Conservation (phyloP, 2,888 invertebrate species). For the Andrena fulva region DNA sequence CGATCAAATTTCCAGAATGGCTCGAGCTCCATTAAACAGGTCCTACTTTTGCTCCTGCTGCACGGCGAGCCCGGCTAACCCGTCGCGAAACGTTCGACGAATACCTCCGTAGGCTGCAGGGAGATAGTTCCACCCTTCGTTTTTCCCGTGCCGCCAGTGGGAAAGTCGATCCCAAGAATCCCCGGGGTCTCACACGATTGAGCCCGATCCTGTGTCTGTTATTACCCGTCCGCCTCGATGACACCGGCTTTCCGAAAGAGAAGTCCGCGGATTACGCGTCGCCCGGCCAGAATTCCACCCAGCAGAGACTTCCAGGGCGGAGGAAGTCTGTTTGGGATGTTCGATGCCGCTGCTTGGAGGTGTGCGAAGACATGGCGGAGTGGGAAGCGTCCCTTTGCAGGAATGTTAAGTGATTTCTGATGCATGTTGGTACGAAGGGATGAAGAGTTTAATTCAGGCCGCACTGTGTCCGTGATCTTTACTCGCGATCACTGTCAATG, state of each 20-base stretch:
- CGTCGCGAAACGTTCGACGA: slow-evolving; percentile 74
- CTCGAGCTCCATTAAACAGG: slow-evolving; percentile 80
- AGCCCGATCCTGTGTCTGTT: slow-evolving; percentile 62
- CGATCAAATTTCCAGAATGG: slow-evolving; percentile 82
- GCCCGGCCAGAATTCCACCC: not conserved
- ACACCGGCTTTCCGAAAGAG: slow-evolving; percentile 48
- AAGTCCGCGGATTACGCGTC: slow-evolving; percentile 23
- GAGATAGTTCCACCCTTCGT: slow-evolving; percentile 58
- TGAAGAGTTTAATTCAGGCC: too few species aligned
- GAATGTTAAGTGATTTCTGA: too few species aligned
- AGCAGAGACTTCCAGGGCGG: not conserved
- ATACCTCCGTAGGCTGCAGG: slow-evolving; percentile 60
- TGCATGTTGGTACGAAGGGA: too few species aligned
- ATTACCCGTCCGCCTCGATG: slow-evolving; percentile 46
- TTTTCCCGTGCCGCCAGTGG: slow-evolving; percentile 44
- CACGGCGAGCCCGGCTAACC: slow-evolving; percentile 66
- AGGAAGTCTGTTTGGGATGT: too few species aligned
- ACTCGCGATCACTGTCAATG: too few species aligned
- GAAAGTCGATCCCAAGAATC: slow-evolving; percentile 64
- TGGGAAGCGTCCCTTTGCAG: too few species aligned
- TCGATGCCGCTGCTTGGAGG: too few species aligned
- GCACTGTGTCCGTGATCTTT: too few species aligned
- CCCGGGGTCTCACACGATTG: slow-evolving; percentile 66
- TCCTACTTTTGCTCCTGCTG: slow-evolving; percentile 70
- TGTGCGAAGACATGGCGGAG: too few species aligned